Base-by-base conservation (phyloP, 2,113 vertebrate genomes). In the Ceuthmochares aereus region DNA sequence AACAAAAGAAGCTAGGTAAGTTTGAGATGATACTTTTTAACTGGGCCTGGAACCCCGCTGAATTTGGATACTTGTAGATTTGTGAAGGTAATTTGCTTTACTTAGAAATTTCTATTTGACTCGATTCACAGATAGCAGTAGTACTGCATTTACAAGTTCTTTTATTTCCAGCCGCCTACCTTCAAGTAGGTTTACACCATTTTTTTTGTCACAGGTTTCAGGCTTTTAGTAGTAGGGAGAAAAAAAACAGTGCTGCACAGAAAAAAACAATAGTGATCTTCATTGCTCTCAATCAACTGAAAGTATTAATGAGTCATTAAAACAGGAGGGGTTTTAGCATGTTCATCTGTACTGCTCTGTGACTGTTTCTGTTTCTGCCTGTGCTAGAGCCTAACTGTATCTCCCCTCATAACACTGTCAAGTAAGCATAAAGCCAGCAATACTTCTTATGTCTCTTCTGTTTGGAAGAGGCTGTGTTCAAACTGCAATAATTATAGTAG, bases 201-300 rank as follows among this genome's bases (percentile, higher is more conserved):
- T 76, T 47, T 66, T 40, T 40, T 7, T 45, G 19, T 36, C 4
- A 1, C 12, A 7, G 9, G 4, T 1, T 59, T 87, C 29, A 23
- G 19, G 23, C 8, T 84, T 64, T 4, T 12, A 5, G 6, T 16
- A 32, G 2, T 36, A 52, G 66, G 40, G 19, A 59, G 32, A 20
- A 42, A 72, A 40, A 40, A 84, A 67, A 4, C 6, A 42, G 3
- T 14, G 10, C 17, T 54, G 17, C 20, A 5, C 15, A 55, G 22
- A 20, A 40, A 40, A 40, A 40, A 40, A 40, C 40, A 40, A 12
- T 32, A 4, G 11, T 67, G 1, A 1, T 25, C 32, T 76, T 0
- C 0, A 0, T 25, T 67, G 20, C 11, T 74, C 0, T 49, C 7
- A 7, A 2, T 29, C 21, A 32, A 10, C 23, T 75, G 30, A 14